Base-by-base conservation (phyloP, 1,140 invertebrate genomes). In the Gerris buenoi region DNA sequence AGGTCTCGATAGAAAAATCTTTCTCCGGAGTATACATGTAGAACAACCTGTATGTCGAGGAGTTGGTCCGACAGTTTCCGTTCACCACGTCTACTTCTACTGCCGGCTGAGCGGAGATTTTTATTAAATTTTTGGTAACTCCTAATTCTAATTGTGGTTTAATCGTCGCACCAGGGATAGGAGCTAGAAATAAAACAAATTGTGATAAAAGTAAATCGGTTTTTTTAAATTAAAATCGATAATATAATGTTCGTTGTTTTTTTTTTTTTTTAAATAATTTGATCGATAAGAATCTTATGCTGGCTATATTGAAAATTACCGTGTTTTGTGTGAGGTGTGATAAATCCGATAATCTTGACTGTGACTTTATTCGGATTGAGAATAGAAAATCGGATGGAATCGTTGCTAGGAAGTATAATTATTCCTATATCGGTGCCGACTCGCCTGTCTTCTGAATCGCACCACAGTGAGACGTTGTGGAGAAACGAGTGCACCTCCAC, bases 1-100 rank as follows among this genome's bases (percentile, higher is more conserved):
- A 89, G 1, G 75, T 75, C 25, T 81, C 78, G 10, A 73, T 68
- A 25, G 74, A 78, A 65, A 81, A 82, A 72, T 86, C 82, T 60
- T 77, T 76, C 71, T 84, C 83, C 1, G 79, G 72, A 28, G 89
- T 71, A 70, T 83, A 88, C 71, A 84, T 77, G 62, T 85, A 81
- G 73, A 87, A 90, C 68, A 86, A 80, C 23, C 83, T 76, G 68
- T 87, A 81, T 2, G 75, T 67, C 26, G 82, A 68, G n/a, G n/a
- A n/a, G 2, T 22, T 29, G 25, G 28, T 14, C 59, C 79, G 76
- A 68, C 77, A 80, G 2, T 68, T 65, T 25, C 72, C 72, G 46
- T 71, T 57, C 1, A 67, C 23, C 10, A 72, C 73, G 1, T 70
- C 61, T 26, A 25, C 18, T 2, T 64, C 65, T 10, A 33, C 61